Evolutionary conservation across 2,113 vertebrate species (phyloP).

Genomic region (Eleginops maclovinus): DNA sequence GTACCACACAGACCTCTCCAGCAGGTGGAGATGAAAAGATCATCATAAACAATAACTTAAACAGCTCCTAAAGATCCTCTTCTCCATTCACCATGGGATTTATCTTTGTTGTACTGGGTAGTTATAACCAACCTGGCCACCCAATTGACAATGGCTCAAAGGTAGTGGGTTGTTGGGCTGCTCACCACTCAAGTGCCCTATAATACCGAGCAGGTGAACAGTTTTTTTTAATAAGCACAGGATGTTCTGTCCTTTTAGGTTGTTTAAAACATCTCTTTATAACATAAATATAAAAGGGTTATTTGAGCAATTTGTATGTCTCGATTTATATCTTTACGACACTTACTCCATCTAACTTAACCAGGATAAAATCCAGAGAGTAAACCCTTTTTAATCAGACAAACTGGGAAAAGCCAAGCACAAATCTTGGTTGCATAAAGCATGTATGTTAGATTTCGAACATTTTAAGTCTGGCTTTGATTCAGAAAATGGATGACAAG

Average conservation of each 20-base stretch:
- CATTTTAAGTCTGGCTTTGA: too few relatives aligned
- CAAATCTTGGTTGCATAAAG: too few relatives aligned
- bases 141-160: not conserved
- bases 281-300: too few relatives aligned
- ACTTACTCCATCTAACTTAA: too few relatives aligned
- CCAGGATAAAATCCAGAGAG: too few relatives aligned
- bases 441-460: too few relatives aligned
- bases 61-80: not conserved
- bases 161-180: not conserved
- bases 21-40: slow-evolving; percentile 5
- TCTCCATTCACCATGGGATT: not conserved
- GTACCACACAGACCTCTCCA: not conserved
- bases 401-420: too few relatives aligned
- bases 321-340: too few relatives aligned
- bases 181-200: not conserved
- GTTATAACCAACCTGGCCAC: not conserved
- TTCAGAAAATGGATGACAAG: too few relatives aligned
- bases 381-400: too few relatives aligned
- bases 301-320: too few relatives aligned
- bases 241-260: not conserved
- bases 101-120: not conserved
- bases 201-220: not conserved
- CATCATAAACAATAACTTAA: not conserved
- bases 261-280: too few relatives aligned
- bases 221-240: not conserved